These are phyloP conservation scores for Drosophila paramelanica DNA, from an alignment of 2,888 invertebrate genomes.

Conservation along the genomic window DNA sequence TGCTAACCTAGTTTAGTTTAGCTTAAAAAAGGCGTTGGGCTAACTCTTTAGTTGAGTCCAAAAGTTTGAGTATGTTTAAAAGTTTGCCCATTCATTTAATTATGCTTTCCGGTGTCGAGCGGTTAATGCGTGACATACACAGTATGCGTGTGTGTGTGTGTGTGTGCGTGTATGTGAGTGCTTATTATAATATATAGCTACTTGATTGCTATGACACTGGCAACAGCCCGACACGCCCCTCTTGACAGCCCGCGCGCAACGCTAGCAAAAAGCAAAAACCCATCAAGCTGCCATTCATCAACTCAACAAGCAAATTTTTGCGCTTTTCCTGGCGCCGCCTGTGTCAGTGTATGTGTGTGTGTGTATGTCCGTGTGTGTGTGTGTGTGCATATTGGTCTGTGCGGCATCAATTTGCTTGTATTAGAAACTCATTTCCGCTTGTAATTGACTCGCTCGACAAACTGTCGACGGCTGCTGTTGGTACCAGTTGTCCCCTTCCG, in stretches of 20 bases:
- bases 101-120: conserved; percentile 67
- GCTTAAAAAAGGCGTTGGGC: background rate
- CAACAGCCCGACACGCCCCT: conserved; percentile 35
- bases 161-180: conserved; percentile 10
- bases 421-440: conserved; percentile 76
- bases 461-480: conserved; percentile 41
- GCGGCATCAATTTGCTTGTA: conserved; percentile 65
- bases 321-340: conserved; percentile 39
- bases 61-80: background rate
- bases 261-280: conserved; percentile 33
- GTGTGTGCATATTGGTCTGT: conserved; percentile 21
- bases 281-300: conserved; percentile 69
- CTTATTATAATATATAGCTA: conserved; percentile 50
- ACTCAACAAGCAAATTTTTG: conserved; percentile 58
- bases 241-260: background rate
- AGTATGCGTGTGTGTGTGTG: conserved; percentile 9
- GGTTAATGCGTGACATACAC: conserved; percentile 24
- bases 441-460: conserved; percentile 69
- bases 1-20: background rate
- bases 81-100: conserved; percentile 61
- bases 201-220: conserved; percentile 57
- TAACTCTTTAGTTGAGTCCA: background rate
- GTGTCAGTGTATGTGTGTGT: background rate
- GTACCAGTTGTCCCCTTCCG: background rate
- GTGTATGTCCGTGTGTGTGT: conserved; percentile 1